Evolutionary conservation across 2,113 vertebrate species (phyloP).

Genomic region (Lates calcarifer): DNA sequence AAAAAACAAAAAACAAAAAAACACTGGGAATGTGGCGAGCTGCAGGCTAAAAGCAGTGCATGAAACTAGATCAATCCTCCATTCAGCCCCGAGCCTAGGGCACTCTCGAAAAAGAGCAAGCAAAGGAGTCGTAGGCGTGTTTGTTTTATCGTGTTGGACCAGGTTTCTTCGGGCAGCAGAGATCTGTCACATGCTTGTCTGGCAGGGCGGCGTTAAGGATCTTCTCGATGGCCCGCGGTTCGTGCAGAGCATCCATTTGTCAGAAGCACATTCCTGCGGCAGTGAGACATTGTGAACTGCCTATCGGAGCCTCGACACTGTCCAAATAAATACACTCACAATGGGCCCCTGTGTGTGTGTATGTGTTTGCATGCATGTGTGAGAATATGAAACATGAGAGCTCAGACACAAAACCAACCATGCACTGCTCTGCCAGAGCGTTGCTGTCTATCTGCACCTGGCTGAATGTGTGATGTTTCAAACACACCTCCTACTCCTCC

Average conservation of each 20-base stretch:
- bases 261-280: slow-evolving; percentile 62
- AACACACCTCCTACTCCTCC: slow-evolving; percentile 70
- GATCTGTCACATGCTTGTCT: slow-evolving; percentile 53
- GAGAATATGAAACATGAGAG: slow-evolving; percentile 54
- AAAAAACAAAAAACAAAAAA: no score
- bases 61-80: slow-evolving; percentile 45
- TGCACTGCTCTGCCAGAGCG: slow-evolving; percentile 33
- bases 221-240: slow-evolving; percentile 34
- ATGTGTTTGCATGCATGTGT: slow-evolving; percentile 10
- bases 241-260: slow-evolving; percentile 68
- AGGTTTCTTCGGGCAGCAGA: slow-evolving; percentile 28
- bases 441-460: slow-evolving; percentile 62
- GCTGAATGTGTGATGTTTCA: slow-evolving; percentile 56
- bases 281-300: slow-evolving; percentile 53
- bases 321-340: slow-evolving; percentile 65
- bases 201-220: slow-evolving; percentile 20
- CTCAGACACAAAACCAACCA: slow-evolving; percentile 25
- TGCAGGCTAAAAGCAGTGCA: background rate
- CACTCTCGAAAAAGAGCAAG: background rate
- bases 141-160: slow-evolving; percentile 50
- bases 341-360: slow-evolving; percentile 38
- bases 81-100: slow-evolving; percentile 8
- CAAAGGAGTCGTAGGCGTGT: slow-evolving; percentile 1
- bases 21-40: background rate
- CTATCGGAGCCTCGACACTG: slow-evolving; percentile 50